These are phyloP conservation scores for Protophormia terraenovae DNA, from an alignment of 2,888 invertebrate genomes.

Conservation along the genomic window DNA sequence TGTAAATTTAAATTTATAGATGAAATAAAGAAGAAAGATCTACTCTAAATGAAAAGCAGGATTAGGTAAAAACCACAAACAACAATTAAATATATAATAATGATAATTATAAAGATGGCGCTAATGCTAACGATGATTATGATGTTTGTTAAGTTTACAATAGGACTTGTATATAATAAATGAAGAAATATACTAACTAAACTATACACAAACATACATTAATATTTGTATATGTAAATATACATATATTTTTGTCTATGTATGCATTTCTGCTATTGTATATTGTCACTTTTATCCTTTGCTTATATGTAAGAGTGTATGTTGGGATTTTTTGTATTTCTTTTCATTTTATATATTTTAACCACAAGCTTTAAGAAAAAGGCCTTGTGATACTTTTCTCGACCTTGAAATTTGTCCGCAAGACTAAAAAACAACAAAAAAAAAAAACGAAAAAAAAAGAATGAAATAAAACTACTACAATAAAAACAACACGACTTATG, in stretches of 20 bases:
- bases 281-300: slow-evolving; percentile 36
- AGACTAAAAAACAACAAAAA: slow-evolving; percentile 33
- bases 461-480: neutral
- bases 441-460: neutral
- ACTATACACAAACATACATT: neutral
- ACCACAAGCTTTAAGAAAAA: slow-evolving; percentile 37
- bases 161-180: slow-evolving; percentile 8
- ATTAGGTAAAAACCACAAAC: neutral
- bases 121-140: slow-evolving; percentile 11
- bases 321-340: neutral
- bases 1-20: neutral
- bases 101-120: slow-evolving; percentile 19
- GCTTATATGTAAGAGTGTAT: neutral
- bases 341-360: neutral
- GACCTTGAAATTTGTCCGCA: slow-evolving; percentile 65
- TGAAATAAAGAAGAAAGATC: neutral
- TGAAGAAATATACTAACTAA: neutral
- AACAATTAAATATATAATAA: slow-evolving; percentile 23
- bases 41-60: neutral
- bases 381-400: slow-evolving; percentile 66
- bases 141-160: slow-evolving; percentile 1
- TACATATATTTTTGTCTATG: neutral
- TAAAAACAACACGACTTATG: slow-evolving; percentile 33
- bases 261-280: neutral
- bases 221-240: neutral